These are phyloP conservation scores for Thalassarche chlororhynchos DNA, from an alignment of 2,113 vertebrate species.

Conservation along the genomic window DNA sequence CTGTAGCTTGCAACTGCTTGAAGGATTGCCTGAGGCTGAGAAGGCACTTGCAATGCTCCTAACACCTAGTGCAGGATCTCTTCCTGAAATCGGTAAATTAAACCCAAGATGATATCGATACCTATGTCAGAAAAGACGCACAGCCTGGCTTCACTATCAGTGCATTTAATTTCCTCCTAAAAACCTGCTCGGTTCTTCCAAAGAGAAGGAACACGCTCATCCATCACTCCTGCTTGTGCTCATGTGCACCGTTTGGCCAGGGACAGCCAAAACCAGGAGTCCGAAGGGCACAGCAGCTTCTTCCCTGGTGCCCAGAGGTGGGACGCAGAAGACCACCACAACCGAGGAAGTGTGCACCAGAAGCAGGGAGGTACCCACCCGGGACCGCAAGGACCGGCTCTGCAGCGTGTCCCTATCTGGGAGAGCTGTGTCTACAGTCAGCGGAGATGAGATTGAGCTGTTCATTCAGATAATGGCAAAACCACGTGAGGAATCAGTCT, in stretches of 20 bases:
- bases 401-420: accelerated
- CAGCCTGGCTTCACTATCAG: background rate
- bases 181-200: background rate
- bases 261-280: background rate
- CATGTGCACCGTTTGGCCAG: accelerated
- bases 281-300: background rate
- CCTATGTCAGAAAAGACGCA: background rate
- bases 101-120: background rate
- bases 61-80: background rate
- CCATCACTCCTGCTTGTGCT: background rate
- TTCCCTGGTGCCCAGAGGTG: background rate
- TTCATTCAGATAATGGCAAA: background rate
- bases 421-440: background rate
- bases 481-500: background rate
- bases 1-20: background rate
- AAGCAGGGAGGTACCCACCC: background rate
- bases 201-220: background rate
- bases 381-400: background rate
- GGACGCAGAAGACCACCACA: background rate
- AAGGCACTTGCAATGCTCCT: background rate
- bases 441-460: background rate
- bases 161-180: background rate
- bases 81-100: conserved; percentile 2
- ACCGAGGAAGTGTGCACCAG: background rate
- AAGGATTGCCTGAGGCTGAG: conserved; percentile 32